phyloP scores from a whole-genome alignment of 2,113 vertebrate genomes.

The Siniperca chuatsi region DNA sequence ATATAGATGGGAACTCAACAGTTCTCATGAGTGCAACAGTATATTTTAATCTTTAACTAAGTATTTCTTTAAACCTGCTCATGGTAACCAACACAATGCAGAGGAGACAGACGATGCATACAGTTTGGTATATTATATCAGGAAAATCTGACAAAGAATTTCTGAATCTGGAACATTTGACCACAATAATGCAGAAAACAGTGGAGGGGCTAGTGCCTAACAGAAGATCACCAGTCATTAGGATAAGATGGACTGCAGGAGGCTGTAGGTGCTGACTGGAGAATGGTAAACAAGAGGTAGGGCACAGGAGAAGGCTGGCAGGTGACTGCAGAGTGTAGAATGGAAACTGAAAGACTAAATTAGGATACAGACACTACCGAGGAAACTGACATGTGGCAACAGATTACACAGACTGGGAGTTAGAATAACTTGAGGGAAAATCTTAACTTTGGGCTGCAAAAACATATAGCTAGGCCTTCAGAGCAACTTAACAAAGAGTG shows the following conservation, averaged over 20 bases:
- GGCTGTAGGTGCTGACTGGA: constrained; percentile 2
- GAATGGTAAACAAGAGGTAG: neutral
- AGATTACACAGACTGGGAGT: neutral
- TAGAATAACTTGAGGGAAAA: neutral
- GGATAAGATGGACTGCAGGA: neutral
- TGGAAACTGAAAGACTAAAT: neutral
- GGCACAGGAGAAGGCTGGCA: neutral
- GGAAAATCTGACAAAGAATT: neutral
- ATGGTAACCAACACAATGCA: neutral
- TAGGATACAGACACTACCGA: neutral
- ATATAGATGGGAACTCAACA: neutral
- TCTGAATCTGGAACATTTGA: neutral
- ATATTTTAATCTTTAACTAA: neutral
- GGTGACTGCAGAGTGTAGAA: neutral
- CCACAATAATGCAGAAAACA: neutral
- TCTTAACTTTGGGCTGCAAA: neutral
- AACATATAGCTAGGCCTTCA: neutral
- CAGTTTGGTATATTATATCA: neutral
- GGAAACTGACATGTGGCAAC: neutral
- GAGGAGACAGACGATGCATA: neutral
- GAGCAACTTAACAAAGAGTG: neutral
- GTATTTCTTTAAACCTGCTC: neutral
- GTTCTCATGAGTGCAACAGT: neutral
- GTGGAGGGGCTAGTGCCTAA: neutral
- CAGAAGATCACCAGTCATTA: neutral